A percentile compares a stretch with the other conserved stretches of the same genome.
Evolutionary conservation across 2,797 vertebrate genomes (phyloP).

Genomic region (Enteromius unitaeniatus): DNA sequence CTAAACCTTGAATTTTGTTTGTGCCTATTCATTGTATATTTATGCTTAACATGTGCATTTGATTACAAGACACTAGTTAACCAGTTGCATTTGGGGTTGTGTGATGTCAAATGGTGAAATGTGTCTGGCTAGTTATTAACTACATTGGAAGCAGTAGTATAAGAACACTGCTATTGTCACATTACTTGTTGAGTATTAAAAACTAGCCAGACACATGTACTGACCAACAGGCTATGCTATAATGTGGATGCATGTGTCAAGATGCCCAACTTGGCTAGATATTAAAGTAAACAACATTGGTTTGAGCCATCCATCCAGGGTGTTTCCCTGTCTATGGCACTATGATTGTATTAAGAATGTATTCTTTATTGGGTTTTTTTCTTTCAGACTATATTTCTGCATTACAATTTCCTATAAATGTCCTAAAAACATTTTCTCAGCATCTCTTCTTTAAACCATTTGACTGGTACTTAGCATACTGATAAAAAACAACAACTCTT

Average conservation of each 20-base stretch:
- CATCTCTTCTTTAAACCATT: background rate
- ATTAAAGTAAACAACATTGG: background rate
- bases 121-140: background rate
- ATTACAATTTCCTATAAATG: background rate
- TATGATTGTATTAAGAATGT: background rate
- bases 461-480: conserved; percentile 1
- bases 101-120: background rate
- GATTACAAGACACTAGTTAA: background rate
- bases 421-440: background rate
- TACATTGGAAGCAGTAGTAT: background rate
- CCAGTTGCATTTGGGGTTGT: background rate
- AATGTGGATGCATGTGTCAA: background rate
- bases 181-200: background rate
- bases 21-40: background rate
- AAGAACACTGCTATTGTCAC: background rate
- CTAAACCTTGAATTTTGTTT: conserved; percentile 25
- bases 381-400: background rate
- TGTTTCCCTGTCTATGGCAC: background rate
- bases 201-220: background rate
- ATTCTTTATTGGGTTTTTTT: background rate
- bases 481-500: conserved; percentile 9
- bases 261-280: background rate
- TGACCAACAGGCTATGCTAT: background rate
- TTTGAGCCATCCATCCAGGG: background rate
- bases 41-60: background rate